phyloP scores from a whole-genome alignment of 2,888 invertebrate species.

The Andrena chrysosceles region DNA sequence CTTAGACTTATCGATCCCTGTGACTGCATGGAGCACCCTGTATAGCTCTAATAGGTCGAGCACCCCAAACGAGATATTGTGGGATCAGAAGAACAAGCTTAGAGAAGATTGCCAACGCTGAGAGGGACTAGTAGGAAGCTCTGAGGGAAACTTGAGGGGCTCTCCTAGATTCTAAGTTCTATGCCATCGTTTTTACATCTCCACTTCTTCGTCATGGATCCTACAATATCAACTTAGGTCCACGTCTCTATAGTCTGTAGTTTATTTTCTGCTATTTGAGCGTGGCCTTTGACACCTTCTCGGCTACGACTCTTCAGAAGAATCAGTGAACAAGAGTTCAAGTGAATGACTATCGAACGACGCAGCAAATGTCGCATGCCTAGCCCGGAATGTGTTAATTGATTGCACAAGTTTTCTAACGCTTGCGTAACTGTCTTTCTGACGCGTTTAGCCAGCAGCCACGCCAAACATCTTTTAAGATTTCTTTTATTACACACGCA shows the following conservation, averaged over 20 bases:
- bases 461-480: conserved; percentile 9
- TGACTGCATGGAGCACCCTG: conserved; percentile 31
- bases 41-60: not conserved
- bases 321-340: not conserved
- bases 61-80: conserved; percentile 24
- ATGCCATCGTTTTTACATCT: not conserved
- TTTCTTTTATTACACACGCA: conserved; percentile 10
- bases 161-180: not conserved
- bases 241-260: not conserved
- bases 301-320: not conserved
- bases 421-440: not conserved
- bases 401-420: not conserved
- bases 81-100: not conserved
- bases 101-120: not conserved
- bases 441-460: conserved; percentile 8
- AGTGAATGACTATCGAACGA: too few species aligned
- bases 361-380: not conserved
- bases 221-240: conserved; percentile 23
- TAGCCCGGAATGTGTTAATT: conserved; percentile 18
- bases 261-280: conserved; percentile 2
- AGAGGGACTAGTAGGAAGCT: not conserved
- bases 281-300: conserved; percentile 17
- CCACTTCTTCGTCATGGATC: not conserved
- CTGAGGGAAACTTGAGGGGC: not conserved
- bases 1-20: not conserved